A percentile compares a stretch with the other conserved stretches of the same genome.
phyloP scores from a whole-genome alignment of 30 jellyfish, hydroid and myxozoan species.

The Haliclystus octoradiatus region DNA sequence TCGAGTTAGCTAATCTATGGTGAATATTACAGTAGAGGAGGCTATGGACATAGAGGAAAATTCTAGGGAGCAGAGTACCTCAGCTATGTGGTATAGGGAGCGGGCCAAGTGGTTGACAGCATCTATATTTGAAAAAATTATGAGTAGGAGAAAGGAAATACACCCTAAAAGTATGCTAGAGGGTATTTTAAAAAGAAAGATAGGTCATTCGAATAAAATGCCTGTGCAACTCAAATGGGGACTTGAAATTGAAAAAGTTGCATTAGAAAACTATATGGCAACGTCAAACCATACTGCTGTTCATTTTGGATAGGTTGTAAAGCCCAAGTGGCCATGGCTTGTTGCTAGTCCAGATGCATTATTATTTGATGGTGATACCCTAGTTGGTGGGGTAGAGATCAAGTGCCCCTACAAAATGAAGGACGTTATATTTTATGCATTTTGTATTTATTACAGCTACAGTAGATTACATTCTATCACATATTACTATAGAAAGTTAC shows the following conservation, averaged over 20 bases:
- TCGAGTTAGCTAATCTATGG: neutral
- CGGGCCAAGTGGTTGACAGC: constrained; percentile 31
- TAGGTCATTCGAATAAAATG: constrained; percentile 7
- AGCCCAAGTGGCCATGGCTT: constrained; percentile 36
- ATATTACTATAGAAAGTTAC: no score
- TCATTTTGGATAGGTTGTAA: constrained; percentile 7
- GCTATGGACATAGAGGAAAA: neutral
- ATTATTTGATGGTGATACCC: neutral
- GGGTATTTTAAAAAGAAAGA: constrained; percentile 3
- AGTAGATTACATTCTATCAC: no score
- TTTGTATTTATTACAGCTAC: constrained; percentile 8
- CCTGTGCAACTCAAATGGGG: constrained; percentile 25
- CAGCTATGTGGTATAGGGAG: constrained; percentile 23
- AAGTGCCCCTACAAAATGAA: constrained; percentile 24
- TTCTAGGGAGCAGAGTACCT: neutral
- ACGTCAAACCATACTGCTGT: neutral
- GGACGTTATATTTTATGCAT: constrained; percentile 19
- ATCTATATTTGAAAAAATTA: constrained; percentile 25
- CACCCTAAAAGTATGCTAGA: constrained; percentile 23
- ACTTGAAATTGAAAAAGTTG: constrained; percentile 18
- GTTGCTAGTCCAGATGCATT: constrained; percentile 32
- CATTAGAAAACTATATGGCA: constrained; percentile 12
- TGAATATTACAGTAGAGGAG: neutral
- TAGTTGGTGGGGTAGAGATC: constrained; percentile 9
- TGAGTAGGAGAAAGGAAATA: constrained; percentile 23